Base-by-base conservation (phyloP, 1,140 invertebrate genomes). In the Pseudomyrmex sp. region DNA sequence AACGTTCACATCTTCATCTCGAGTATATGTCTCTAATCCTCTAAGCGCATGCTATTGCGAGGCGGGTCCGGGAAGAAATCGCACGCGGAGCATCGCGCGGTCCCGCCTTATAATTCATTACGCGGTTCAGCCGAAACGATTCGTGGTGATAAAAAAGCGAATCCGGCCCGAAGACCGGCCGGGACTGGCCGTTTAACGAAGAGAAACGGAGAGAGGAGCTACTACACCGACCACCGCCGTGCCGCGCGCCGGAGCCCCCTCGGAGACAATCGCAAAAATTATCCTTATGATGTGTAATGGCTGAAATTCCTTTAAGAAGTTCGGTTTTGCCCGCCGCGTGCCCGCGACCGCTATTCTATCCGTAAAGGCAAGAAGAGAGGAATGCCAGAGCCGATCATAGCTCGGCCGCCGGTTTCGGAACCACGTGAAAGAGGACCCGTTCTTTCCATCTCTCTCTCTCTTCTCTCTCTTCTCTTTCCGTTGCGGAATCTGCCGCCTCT, bases 341-440 rank as follows among this genome's bases (percentile, higher is more conserved):
- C 46, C 48, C 59, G n/a, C 84, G 89, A 80, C 85, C 79, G 86
- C 74, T 85, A 85, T 80, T 89, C 89, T 88, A 89, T 89, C 90
- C 86, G 91, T 89, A 91, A 92, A 91, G 90, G 84, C 89, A 90
- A 89, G 12, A 26, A 48, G 44, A 26, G 89, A 93, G 92, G 93
- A 93, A 93, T 93, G 91, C 88, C 90, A 91, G 91, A 82, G 75
- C 89, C 91, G 93, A 93, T 94, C 93, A 93, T 93, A 93, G 91
- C 91, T 93, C 90, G 90, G 58, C 5, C 20, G 23, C 12, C 75
- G 91, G 90, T 91, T 91, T 77, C 89, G 85, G 91, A 83, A 58
- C 75, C 68, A 88, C 90, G 83, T 90, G 90, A 91, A 92, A 93
- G 91, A 88, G 84, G 18, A 69, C 82, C 83, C 83, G 88, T 44